Base-by-base conservation (phyloP, 2,797 vertebrate species). In the Amblyraja radiata region DNA sequence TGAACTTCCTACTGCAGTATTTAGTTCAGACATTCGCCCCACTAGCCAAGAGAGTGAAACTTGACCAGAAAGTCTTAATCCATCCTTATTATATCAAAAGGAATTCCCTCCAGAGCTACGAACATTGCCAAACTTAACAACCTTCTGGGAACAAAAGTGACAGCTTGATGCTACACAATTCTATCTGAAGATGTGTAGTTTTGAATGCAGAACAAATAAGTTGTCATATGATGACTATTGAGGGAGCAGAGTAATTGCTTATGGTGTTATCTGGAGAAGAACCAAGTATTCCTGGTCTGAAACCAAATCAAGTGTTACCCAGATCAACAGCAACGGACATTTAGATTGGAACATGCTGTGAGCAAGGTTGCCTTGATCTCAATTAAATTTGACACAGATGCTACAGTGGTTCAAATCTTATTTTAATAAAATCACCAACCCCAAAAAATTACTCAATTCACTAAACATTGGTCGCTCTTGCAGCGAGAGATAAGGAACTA, bases 401-500 rank as follows among this genome's bases (percentile, higher is more conserved):
- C 6, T 88, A 65, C 65, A 21, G 61, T 88, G 84, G 16, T 88
- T 21, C 7, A 21, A 0, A 16, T 68, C n/a, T 32, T 28, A 36
- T 18, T 88, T 36, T 4, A 88, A 68, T 88, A n/a, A 68, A 68
- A 88, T 63, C 28, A 7, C 83, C 21, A 1, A 1, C 39, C 80
- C 71, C 21, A 74, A 32, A 88, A 84, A 32, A n/a, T 65, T 63
- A 88, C 32, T 23, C 32, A 13, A 32, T 68, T 68, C 61, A 88
- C 25, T 10, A 36, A 36, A 68, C 63, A 8, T 68, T 68, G 63
- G 84, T 68, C 5, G 18, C 2, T 9, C 63, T 68, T 88, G 14
- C 84, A 88, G 23, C 54, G 32, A 23, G 16, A 74, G 23, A 36
- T 39, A 71, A 92, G 90, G 90, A 74, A 74, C 71, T 92, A 97